These are phyloP conservation scores for Stenoptilia bipunctidactyla DNA, from an alignment of 2,888 invertebrate species.

Conservation along the genomic window DNA sequence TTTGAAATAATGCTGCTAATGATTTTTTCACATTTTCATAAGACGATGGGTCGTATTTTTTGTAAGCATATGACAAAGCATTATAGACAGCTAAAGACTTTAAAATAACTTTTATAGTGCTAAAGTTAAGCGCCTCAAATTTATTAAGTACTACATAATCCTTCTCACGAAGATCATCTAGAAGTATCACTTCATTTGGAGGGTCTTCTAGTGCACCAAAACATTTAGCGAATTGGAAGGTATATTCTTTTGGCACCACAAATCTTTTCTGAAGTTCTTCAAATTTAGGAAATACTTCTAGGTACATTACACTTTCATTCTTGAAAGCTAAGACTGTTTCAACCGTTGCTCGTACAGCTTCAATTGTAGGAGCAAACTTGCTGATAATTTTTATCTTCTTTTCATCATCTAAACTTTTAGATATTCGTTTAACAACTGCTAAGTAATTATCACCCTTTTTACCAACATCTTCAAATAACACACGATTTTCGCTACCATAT, in stretches of 20 bases:
- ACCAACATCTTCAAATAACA: conserved; percentile 23
- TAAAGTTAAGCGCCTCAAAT: conserved; percentile 8
- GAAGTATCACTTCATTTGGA: conserved; percentile 27
- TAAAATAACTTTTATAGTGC: conserved; percentile 21
- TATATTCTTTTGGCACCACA: conserved; percentile 20
- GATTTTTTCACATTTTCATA: conserved; percentile 16
- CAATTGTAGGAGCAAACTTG: conserved; percentile 23
- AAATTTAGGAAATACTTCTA: conserved; percentile 23
- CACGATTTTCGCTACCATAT: conserved; percentile 20
- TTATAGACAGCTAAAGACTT: conserved; percentile 31
- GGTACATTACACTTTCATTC: conserved; percentile 29
- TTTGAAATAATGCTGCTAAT: no score
- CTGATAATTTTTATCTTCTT: conserved; percentile 21
- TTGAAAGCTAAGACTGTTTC: conserved; percentile 17
- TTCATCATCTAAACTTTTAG: conserved; percentile 20
- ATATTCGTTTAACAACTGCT: conserved; percentile 23
- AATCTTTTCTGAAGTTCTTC: conserved; percentile 19
- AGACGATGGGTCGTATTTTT: conserved; percentile 23
- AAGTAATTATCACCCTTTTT: conserved; percentile 27
- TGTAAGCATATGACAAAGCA: conserved; percentile 32
- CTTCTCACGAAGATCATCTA: conserved; percentile 26
- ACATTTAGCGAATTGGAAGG: conserved; percentile 23
- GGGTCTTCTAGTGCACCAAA: conserved; percentile 23
- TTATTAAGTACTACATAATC: conserved; percentile 24
- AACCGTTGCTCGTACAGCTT: conserved; percentile 13